Conservation (phyloP, 2,113 vertebrate genomes). For the Crotalus viridis region DNA sequence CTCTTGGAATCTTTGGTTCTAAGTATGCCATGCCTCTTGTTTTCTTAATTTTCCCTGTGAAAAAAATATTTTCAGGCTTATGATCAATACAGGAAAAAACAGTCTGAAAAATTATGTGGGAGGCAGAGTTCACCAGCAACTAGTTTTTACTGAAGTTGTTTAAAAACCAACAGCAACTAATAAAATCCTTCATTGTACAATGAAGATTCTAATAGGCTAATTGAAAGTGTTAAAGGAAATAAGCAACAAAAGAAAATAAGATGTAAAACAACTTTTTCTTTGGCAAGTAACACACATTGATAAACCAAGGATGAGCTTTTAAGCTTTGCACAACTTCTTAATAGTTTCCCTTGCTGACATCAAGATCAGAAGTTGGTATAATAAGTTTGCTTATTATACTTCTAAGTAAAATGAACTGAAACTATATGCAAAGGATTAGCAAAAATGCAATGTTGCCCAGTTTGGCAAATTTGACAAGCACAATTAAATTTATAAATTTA, state of each 20-base stretch:
- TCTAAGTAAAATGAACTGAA: background rate
- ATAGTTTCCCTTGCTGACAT: background rate
- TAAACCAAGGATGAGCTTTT: background rate
- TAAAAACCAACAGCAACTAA: background rate
- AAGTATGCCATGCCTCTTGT: background rate
- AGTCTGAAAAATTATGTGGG: background rate
- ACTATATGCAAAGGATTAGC: background rate
- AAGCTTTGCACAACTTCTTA: background rate
- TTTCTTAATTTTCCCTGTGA: background rate
- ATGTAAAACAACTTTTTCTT: background rate
- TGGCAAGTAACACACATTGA: background rate
- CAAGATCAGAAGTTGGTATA: background rate
- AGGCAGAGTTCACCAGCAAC: background rate
- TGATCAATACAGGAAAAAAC: background rate
- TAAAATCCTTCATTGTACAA: background rate
- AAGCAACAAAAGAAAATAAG: slow-evolving; percentile 11
- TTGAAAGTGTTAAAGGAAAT: background rate
- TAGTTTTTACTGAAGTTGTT: background rate
- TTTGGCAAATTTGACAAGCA: background rate
- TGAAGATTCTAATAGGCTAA: background rate
- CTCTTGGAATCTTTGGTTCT: background rate
- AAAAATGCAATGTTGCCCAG: background rate
- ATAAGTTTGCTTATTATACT: background rate
- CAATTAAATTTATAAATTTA: background rate
- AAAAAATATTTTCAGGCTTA: background rate